Evolutionary conservation across 2,888 invertebrate genomes (phyloP).

Genomic region (Iselma pallidipennis): DNA sequence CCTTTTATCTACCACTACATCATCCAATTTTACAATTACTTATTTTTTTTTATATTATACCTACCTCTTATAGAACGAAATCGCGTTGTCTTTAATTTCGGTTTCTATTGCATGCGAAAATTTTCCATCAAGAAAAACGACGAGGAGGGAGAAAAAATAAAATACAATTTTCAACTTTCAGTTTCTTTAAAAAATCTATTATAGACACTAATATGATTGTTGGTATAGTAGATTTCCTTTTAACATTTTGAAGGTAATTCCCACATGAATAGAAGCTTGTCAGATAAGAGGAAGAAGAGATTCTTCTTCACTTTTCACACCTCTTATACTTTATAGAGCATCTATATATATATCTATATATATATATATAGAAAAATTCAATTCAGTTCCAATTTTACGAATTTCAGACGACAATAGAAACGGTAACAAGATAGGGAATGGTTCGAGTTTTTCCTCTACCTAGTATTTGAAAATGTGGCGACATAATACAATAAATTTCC

Average conservation of each 20-base stretch:
- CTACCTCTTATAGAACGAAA: conserved; percentile 27
- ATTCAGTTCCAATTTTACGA: conserved; percentile 54
- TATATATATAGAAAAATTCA: conserved; percentile 39
- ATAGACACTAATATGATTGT: neutral
- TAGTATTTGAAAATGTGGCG: neutral
- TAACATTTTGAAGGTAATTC: conserved; percentile 28
- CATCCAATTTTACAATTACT: conserved; percentile 24
- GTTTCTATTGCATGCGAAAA: conserved; percentile 17
- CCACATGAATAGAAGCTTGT: conserved; percentile 39
- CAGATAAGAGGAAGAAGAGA: conserved; percentile 16
- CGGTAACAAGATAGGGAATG: conserved; percentile 43
- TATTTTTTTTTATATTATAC: too few species aligned
- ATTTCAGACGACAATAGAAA: conserved; percentile 49
- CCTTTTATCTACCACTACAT: conserved; percentile 44
- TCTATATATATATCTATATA: neutral
- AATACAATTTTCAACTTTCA: too few species aligned
- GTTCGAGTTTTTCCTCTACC: conserved; percentile 45
- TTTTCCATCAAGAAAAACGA: neutral
- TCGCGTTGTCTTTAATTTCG: conserved; percentile 26
- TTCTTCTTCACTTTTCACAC: conserved; percentile 36
- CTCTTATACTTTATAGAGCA: conserved; percentile 26
- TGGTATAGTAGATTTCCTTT: neutral
- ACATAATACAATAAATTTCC: conserved; percentile 9
- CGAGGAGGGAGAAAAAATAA: too few species aligned
- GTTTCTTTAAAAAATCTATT: neutral